phyloP scores from a whole-genome alignment of 2,797 vertebrate genomes.

The Danio choprae region DNA sequence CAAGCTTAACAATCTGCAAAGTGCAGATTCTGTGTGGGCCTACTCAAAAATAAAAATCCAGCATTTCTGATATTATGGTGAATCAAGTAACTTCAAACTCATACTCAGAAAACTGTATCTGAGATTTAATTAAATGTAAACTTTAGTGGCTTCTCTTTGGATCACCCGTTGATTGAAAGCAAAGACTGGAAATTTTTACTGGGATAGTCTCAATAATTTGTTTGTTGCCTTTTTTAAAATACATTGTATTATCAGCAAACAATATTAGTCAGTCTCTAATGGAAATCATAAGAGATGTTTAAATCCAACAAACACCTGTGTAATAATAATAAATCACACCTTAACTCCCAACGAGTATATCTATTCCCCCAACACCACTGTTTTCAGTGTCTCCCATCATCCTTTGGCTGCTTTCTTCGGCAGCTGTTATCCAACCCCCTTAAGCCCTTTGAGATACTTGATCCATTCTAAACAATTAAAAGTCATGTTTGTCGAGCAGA shows the following conservation, averaged over 20 bases:
- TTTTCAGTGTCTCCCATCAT: constrained; percentile 47
- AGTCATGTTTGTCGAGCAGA: constrained; percentile 28
- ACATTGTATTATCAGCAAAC: neutral
- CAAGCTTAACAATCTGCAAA: too few relatives aligned
- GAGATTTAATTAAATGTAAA: neutral
- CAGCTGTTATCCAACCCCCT: constrained; percentile 48
- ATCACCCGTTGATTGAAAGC: neutral
- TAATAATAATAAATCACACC: constrained; percentile 8
- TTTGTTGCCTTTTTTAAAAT: neutral
- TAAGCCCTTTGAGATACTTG: constrained; percentile 34
- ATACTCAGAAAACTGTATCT: neutral
- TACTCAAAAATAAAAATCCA: too few relatives aligned
- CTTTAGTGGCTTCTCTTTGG: neutral
- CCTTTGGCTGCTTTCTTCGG: constrained; percentile 43
- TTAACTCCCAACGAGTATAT: constrained; percentile 16
- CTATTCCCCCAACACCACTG: constrained; percentile 27
- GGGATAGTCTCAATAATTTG: neutral
- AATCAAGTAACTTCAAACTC: too few relatives aligned
- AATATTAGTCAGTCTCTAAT: neutral
- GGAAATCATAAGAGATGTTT: neutral
- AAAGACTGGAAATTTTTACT: neutral
- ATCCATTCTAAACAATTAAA: constrained; percentile 45
- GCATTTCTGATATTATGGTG: neutral
- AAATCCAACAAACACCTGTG: neutral
- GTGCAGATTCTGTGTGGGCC: too few relatives aligned